These are phyloP conservation scores for Drosophila anomalata DNA, from an alignment of 2,888 invertebrate genomes.

Conservation along the genomic window DNA sequence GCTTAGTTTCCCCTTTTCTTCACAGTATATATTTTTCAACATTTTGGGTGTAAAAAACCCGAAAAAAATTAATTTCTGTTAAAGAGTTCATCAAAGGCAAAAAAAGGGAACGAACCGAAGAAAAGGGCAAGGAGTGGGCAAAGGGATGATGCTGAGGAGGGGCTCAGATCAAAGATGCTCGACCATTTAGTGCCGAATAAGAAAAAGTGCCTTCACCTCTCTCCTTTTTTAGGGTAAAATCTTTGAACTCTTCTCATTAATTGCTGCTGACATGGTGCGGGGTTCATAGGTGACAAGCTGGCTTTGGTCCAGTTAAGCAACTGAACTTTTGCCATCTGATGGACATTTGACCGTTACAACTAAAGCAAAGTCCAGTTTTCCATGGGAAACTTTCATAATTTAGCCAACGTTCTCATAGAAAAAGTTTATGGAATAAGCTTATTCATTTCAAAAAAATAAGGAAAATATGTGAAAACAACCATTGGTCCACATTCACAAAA, in stretches of 20 bases:
- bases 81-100: slow-evolving; percentile 60
- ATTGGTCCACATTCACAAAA: slow-evolving; percentile 4
- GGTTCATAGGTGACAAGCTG: slow-evolving; percentile 64
- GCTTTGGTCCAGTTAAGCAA: slow-evolving; percentile 63
- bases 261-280: slow-evolving; percentile 56
- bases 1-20: slow-evolving; percentile 49
- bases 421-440: neutral
- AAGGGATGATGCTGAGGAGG: slow-evolving; percentile 38
- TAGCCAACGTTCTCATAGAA: slow-evolving; percentile 12
- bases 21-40: neutral
- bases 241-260: slow-evolving; percentile 73
- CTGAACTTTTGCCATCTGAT: slow-evolving; percentile 46
- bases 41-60: slow-evolving; percentile 53
- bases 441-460: neutral
- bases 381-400: slow-evolving; percentile 28
- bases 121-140: slow-evolving; percentile 44
- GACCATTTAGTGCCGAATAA: slow-evolving; percentile 28
- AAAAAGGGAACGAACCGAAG: slow-evolving; percentile 6
- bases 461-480: neutral
- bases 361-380: neutral
- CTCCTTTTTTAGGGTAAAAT: slow-evolving; percentile 44
- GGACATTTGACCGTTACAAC: slow-evolving; percentile 75
- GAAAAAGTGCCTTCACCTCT: slow-evolving; percentile 30
- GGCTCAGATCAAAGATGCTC: slow-evolving; percentile 66
- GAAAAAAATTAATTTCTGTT: slow-evolving; percentile 53